A percentile compares a stretch with the other conserved stretches of the same genome.
These are phyloP conservation scores for Carassius carassius DNA, from an alignment of 2,113 vertebrate genomes.

Conservation along the genomic window DNA sequence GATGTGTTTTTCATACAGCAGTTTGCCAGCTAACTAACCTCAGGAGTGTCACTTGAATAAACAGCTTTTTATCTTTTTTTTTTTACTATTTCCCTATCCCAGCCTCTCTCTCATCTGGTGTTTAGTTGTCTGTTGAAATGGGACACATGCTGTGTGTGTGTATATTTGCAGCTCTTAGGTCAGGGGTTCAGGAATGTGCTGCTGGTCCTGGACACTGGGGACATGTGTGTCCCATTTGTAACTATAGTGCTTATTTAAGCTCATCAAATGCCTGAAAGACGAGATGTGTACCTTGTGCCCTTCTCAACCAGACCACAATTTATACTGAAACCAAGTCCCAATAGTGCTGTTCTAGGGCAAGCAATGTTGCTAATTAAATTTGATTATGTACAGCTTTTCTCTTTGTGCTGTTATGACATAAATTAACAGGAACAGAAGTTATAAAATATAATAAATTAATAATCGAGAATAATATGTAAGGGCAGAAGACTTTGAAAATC, in stretches of 20 bases:
- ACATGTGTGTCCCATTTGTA: constrained; percentile 21
- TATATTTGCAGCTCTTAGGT: constrained; percentile 48
- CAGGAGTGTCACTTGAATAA: constrained; percentile 37
- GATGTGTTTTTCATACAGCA: not conserved
- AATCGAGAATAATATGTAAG: not conserved
- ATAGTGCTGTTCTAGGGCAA: not conserved
- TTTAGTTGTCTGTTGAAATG: constrained; percentile 46
- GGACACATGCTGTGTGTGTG: constrained; percentile 31
- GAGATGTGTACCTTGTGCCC: constrained; percentile 10
- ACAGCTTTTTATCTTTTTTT: constrained; percentile 37
- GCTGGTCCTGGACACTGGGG: constrained; percentile 8
- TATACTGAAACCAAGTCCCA: not conserved
- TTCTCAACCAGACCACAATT: constrained; percentile 2
- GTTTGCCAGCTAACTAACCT: constrained; percentile 16
- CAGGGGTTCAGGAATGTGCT: constrained; percentile 26
- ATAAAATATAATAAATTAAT: not conserved
- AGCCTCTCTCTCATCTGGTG: constrained; percentile 23
- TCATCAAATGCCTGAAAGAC: constrained; percentile 28
- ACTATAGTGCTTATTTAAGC: constrained; percentile 18
- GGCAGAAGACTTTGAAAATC: no score
- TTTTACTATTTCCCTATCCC: constrained; percentile 28
- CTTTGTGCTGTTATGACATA: not conserved
- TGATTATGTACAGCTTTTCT: not conserved
- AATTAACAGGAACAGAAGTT: not conserved
- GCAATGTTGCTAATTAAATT: not conserved